These are phyloP conservation scores for Phyllostomus hastatus DNA, from an alignment of 2,113 vertebrate species.

Conservation along the genomic window DNA sequence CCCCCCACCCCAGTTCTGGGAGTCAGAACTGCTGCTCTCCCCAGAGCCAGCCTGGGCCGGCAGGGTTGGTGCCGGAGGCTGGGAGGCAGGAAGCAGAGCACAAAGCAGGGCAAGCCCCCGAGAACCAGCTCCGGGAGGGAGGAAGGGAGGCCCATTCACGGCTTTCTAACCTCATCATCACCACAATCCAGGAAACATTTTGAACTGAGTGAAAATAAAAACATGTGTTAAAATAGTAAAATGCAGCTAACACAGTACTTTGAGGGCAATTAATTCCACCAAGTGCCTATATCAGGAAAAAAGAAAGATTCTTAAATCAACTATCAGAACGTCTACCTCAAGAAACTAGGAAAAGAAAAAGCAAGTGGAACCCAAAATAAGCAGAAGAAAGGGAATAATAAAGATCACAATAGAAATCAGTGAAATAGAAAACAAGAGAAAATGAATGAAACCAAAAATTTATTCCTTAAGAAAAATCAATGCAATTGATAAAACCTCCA, in stretches of 20 bases:
- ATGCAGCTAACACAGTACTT: not conserved
- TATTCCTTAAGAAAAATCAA: not conserved
- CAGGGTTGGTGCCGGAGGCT: not conserved
- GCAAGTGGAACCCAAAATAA: not conserved
- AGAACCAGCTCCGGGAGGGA: fast-evolving
- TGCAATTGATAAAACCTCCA: not conserved
- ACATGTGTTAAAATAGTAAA: not conserved
- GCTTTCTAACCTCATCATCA: not conserved
- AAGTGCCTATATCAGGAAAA: not conserved
- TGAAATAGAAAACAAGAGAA: not conserved
- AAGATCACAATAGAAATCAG: not conserved
- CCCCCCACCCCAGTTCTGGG: not conserved
- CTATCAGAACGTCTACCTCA: not conserved
- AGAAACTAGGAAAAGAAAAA: not conserved
- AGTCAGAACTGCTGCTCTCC: not conserved
- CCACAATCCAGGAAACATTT: not conserved
- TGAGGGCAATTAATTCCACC: not conserved
- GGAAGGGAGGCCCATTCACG: not conserved
- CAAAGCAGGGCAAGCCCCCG: not conserved
- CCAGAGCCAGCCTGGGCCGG: not conserved
- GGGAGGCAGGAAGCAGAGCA: not conserved
- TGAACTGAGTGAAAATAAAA: not conserved
- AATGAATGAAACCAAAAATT: not conserved
- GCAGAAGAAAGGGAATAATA: not conserved
- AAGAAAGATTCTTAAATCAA: not conserved